phyloP scores from a whole-genome alignment of 1,140 invertebrate genomes.

The Drosophila ohnishii region DNA sequence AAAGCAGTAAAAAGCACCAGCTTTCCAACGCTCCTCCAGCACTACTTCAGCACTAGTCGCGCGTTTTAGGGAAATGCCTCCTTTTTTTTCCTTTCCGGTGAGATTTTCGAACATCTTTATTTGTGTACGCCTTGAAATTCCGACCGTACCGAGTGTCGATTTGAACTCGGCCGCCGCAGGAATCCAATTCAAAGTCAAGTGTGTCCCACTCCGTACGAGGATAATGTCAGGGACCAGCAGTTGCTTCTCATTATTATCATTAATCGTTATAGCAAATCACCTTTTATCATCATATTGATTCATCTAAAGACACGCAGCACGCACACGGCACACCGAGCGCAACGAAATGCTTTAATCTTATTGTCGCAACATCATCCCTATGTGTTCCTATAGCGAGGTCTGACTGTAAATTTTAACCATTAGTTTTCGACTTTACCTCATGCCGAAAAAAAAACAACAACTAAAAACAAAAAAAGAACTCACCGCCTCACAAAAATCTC shows the following conservation, averaged over 20 bases:
- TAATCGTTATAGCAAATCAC: neutral
- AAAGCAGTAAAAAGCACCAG: conserved; percentile 9
- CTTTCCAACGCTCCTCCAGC: conserved; percentile 8
- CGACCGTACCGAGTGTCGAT: conserved; percentile 54
- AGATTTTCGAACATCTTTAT: conserved; percentile 74
- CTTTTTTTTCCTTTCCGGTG: conserved; percentile 12
- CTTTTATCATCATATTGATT: conserved; percentile 7
- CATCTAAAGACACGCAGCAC: conserved; percentile 7
- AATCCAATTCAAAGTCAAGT: conserved; percentile 30
- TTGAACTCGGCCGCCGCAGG: conserved; percentile 22
- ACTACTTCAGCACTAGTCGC: conserved; percentile 6
- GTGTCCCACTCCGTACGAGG: conserved; percentile 40
- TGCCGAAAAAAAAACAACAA: neutral
- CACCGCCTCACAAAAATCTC: conserved; percentile 7
- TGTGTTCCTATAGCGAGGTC: conserved; percentile 20
- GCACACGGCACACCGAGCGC: conserved; percentile 15
- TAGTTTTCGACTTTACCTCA: conserved; percentile 39
- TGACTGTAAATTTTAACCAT: conserved; percentile 25
- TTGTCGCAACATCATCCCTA: conserved; percentile 10
- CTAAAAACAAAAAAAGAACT: neutral
- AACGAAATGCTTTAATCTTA: conserved; percentile 5
- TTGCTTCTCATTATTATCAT: conserved; percentile 3
- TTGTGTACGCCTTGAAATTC: conserved; percentile 57
- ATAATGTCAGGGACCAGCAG: conserved; percentile 24
- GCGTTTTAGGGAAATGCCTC: neutral